Conservation (phyloP, 2,113 vertebrate species). For the Eretmochelys imbricata region DNA sequence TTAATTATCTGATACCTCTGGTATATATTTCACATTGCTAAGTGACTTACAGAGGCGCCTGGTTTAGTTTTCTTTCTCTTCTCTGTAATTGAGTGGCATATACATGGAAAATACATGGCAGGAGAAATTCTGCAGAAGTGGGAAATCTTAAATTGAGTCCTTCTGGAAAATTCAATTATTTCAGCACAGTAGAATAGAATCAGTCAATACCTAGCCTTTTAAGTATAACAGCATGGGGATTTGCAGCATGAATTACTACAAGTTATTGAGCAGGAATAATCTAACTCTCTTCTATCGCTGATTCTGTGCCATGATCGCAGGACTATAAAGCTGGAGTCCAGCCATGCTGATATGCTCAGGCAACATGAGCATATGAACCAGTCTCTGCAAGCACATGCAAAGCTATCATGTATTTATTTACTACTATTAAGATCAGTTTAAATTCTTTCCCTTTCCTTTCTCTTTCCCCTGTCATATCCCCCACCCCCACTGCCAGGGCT, state of each 20-base stretch:
- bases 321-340: background rate
- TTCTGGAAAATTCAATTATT: background rate
- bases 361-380: background rate
- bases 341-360: background rate
- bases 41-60: background rate
- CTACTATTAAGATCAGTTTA: background rate
- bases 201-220: background rate
- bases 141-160: background rate
- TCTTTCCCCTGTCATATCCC: too few species aligned
- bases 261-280: background rate
- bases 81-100: background rate
- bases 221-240: background rate
- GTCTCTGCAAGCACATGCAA: background rate
- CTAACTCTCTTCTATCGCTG: background rate
- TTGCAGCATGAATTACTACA: background rate
- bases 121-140: background rate
- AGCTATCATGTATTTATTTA: background rate
- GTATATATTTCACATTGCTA: fast-evolving
- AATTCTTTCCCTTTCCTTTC: background rate
- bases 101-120: background rate
- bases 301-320: background rate
- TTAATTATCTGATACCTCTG: background rate
- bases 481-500: background rate
- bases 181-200: background rate
- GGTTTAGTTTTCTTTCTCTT: background rate